A percentile compares a stretch with the other conserved stretches of the same genome.
phyloP scores from a whole-genome alignment of 2,888 invertebrate genomes.

The Andrena praecox region DNA sequence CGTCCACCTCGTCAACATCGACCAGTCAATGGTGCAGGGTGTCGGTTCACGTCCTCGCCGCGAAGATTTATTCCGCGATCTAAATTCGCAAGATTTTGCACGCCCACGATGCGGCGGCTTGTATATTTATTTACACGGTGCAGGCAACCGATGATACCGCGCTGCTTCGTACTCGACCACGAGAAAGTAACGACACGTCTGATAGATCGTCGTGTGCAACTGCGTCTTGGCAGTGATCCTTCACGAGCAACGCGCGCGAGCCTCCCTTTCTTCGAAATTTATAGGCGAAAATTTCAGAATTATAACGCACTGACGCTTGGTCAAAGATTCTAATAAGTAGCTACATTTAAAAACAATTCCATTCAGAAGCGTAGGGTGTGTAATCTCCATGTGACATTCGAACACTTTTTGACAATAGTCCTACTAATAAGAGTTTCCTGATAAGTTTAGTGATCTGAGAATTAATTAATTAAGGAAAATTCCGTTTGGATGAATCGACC shows the following conservation, averaged over 20 bases:
- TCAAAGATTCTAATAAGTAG: no score
- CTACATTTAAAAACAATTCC: no score
- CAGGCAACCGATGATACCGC: conserved; percentile 17
- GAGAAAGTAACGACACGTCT: conserved; percentile 44
- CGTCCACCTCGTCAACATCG: conserved; percentile 4
- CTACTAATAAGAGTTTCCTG: neutral
- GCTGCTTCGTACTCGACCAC: conserved; percentile 20
- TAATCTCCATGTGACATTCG: neutral
- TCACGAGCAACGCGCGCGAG: conserved; percentile 16
- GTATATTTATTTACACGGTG: conserved; percentile 25
- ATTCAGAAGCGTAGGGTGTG: no score
- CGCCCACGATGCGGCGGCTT: neutral
- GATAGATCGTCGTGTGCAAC: conserved; percentile 35
- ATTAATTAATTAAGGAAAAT: neutral
- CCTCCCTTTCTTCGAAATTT: neutral
- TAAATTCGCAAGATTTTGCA: conserved; percentile 10
- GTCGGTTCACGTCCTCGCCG: conserved; percentile 11
- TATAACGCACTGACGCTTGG: neutral
- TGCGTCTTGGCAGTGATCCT: conserved; percentile 49
- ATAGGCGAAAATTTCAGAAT: neutral
- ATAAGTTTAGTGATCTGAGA: neutral
- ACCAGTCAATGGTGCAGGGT: neutral
- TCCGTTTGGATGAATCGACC: no score
- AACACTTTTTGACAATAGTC: neutral
- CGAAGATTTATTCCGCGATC: conserved; percentile 13